A percentile compares a stretch with the other conserved stretches of the same genome.
These are phyloP conservation scores for Gephyroberyx darwinii DNA, from an alignment of 2,797 vertebrate species.

Conservation along the genomic window DNA sequence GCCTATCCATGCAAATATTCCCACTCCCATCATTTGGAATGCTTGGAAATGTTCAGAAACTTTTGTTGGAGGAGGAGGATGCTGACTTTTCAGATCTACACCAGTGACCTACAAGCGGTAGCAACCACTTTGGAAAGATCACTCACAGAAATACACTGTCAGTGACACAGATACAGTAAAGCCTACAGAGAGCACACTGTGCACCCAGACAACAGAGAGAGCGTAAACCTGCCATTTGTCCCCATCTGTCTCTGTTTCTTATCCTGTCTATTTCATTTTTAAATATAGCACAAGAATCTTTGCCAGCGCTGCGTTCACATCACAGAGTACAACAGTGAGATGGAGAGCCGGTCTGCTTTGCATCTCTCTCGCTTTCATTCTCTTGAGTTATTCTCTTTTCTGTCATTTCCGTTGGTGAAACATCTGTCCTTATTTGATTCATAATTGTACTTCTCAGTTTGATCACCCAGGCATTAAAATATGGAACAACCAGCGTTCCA, in stretches of 20 bases:
- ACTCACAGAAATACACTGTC: slow-evolving; percentile 51
- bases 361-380: no score
- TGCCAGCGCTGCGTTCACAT: slow-evolving; percentile 14
- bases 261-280: slow-evolving; percentile 25
- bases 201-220: slow-evolving; percentile 15
- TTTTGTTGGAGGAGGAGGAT: slow-evolving; percentile 58
- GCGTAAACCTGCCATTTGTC: no score
- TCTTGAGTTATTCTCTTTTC: no score
- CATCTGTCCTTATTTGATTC: not conserved
- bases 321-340: slow-evolving; percentile 17
- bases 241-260: slow-evolving; percentile 23
- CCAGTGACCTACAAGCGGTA: slow-evolving; percentile 56
- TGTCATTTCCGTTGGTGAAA: not conserved
- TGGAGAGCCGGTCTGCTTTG: no score
- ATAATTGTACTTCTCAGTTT: slow-evolving; percentile 1
- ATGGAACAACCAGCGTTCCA: not conserved
- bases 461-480: not conserved
- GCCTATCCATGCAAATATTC: slow-evolving; percentile 57
- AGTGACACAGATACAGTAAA: slow-evolving; percentile 51
- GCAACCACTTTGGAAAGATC: slow-evolving; percentile 50
- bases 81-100: slow-evolving; percentile 67
- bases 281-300: slow-evolving; percentile 28
- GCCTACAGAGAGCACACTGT: slow-evolving; percentile 46
- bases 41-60: slow-evolving; percentile 45
- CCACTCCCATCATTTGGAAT: slow-evolving; percentile 44